Conservation (phyloP, 2,888 invertebrate genomes). For the Halictus ligatus region DNA sequence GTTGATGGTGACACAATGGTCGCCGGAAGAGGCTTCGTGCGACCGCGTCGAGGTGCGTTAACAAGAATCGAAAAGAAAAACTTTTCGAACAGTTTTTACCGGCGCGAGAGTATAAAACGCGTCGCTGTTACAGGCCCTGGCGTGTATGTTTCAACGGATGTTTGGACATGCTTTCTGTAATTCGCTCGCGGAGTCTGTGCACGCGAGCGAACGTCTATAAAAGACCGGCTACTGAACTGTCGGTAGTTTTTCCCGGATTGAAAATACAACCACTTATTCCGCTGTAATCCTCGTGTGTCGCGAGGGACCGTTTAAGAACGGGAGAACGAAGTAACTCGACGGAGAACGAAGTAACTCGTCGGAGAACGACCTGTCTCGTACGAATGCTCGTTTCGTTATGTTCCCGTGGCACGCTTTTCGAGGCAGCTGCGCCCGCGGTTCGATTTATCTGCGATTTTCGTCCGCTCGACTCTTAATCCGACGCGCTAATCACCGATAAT, state of each 20-base stretch:
- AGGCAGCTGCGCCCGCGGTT: background rate
- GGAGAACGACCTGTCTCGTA: background rate
- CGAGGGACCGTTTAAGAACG: background rate
- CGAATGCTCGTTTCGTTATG: background rate
- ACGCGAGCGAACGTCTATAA: constrained; percentile 27
- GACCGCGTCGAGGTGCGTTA: background rate
- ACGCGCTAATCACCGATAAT: background rate
- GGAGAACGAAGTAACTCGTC: background rate
- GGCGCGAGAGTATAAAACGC: background rate
- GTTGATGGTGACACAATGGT: background rate
- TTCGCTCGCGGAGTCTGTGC: constrained; percentile 1
- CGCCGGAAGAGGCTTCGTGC: background rate
- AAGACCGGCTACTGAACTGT: constrained; percentile 8
- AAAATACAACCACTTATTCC: constrained; percentile 27
- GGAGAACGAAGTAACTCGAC: background rate
- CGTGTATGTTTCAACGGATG: constrained; percentile 6
- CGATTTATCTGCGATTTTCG: background rate
- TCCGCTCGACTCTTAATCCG: background rate
- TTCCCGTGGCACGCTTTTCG: background rate
- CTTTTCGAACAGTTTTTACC: background rate
- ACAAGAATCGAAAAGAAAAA: background rate
- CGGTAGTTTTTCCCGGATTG: constrained; percentile 6
- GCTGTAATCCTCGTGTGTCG: constrained; percentile 15
- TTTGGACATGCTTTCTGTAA: constrained; percentile 19
- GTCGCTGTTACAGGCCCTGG: background rate